A percentile compares a stretch with the other conserved stretches of the same genome.
Conservation (phyloP, 2,888 invertebrate genomes). For the Iphiclides podalirius region DNA sequence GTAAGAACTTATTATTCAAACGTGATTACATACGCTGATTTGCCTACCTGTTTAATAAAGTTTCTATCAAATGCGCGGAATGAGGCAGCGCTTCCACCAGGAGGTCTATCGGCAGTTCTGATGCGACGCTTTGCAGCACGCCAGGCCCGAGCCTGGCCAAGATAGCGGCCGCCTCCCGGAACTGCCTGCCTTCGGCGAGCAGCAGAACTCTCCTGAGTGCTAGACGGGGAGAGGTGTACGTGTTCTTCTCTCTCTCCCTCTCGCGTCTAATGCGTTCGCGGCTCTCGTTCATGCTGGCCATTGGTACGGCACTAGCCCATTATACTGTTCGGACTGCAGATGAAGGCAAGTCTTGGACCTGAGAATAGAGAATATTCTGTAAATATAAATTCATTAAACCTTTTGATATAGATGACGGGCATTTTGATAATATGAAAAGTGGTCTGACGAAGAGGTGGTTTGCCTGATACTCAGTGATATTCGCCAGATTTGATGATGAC, state of each 20-base stretch:
- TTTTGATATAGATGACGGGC: too few species aligned
- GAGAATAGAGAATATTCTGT: neutral
- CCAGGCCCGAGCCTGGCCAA: constrained; percentile 89
- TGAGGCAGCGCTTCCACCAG: constrained; percentile 94
- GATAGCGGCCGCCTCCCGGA: constrained; percentile 93
- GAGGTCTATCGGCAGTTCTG: constrained; percentile 91
- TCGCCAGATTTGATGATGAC: too few species aligned
- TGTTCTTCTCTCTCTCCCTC: constrained; percentile 80
- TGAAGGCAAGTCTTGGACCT: neutral
- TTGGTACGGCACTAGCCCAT: constrained; percentile 57
- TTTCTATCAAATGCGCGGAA: constrained; percentile 91
- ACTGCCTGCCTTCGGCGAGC: constrained; percentile 92
- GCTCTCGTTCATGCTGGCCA: constrained; percentile 82
- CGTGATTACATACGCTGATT: too few species aligned
- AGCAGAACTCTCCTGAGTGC: constrained; percentile 86
- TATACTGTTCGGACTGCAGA: constrained; percentile 28
- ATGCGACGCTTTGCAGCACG: constrained; percentile 87
- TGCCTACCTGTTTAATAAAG: constrained; percentile 87
- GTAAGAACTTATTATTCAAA: too few species aligned
- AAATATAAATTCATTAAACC: neutral
- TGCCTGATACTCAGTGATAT: too few species aligned
- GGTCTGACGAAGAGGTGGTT: too few species aligned
- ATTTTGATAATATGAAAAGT: too few species aligned
- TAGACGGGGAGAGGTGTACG: constrained; percentile 83
- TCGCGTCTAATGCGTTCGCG: constrained; percentile 85